Evolutionary conservation across 2,888 invertebrate genomes (phyloP).

Genomic region (Gisinianus flammeolus): DNA sequence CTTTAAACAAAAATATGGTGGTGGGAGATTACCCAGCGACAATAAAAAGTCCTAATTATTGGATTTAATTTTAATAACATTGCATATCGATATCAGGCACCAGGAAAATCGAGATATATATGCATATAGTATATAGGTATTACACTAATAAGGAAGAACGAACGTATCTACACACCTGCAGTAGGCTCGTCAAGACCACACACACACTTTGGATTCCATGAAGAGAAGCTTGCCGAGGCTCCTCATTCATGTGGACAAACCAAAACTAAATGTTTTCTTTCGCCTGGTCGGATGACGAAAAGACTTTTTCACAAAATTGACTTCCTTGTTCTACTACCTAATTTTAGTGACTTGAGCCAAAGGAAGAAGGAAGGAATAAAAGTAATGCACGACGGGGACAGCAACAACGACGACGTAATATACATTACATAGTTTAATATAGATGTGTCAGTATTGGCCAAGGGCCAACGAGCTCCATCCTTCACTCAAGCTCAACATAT

Average conservation of each 20-base stretch:
- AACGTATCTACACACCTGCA: neutral
- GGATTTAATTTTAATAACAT: no score
- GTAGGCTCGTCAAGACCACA: neutral
- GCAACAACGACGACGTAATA: conserved; percentile 10
- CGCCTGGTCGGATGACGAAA: conserved; percentile 30
- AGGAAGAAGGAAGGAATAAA: conserved; percentile 31
- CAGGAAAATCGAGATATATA: no score
- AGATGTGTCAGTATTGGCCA: conserved; percentile 32
- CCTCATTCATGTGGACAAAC: conserved; percentile 25
- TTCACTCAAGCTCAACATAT: conserved; percentile 40
- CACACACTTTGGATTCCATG: conserved; percentile 25
- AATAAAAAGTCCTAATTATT: no score
- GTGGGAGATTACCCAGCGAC: no score
- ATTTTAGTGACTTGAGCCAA: conserved; percentile 47
- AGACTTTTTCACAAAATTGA: conserved; percentile 25
- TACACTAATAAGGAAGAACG: neutral
- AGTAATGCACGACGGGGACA: conserved; percentile 15
- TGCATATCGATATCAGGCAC: no score
- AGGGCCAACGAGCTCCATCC: conserved; percentile 37
- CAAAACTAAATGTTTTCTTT: conserved; percentile 26
- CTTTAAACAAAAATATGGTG: no score
- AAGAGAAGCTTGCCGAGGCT: conserved; percentile 9
- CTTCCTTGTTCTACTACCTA: conserved; percentile 49
- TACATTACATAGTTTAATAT: conserved; percentile 37
- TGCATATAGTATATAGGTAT: no score